phyloP scores from a whole-genome alignment of 2,113 vertebrate species.

The Mola mola region DNA sequence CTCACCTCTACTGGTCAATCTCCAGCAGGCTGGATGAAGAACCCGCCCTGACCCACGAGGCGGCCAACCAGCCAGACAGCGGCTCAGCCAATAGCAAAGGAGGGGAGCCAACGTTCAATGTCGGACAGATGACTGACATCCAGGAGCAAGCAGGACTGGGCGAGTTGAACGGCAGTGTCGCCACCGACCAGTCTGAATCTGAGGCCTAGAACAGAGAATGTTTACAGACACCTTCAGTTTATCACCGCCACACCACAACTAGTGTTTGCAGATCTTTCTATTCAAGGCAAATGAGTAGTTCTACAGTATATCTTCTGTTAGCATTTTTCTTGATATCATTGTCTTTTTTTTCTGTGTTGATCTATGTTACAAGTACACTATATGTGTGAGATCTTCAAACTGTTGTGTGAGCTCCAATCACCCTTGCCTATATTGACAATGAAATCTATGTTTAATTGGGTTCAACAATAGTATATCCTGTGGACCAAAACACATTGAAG shows the following conservation, averaged over 20 bases:
- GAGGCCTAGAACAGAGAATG: conserved; percentile 81
- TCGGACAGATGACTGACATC: conserved; percentile 81
- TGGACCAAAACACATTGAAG: conserved; percentile 21
- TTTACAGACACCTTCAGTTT: conserved; percentile 53
- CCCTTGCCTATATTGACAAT: conserved; percentile 73
- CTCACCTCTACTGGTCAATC: conserved; percentile 97
- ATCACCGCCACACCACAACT: conserved; percentile 32
- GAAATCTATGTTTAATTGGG: conserved; percentile 60
- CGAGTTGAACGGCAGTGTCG: conserved; percentile 86
- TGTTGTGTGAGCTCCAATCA: conserved; percentile 62
- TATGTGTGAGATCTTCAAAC: conserved; percentile 33
- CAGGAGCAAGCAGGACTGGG: conserved; percentile 75
- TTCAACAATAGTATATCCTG: conserved; percentile 18
- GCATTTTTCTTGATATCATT: conserved; percentile 36
- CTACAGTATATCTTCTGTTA: conserved; percentile 38
- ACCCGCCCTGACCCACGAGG: conserved; percentile 72
- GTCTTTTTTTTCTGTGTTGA: conserved; percentile 47
- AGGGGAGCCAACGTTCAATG: conserved; percentile 72
- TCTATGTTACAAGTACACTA: conserved; percentile 48
- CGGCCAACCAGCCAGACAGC: conserved; percentile 66
- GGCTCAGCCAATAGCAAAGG: conserved; percentile 68
- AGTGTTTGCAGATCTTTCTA: conserved; percentile 52
- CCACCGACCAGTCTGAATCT: conserved; percentile 85
- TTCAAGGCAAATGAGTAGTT: conserved; percentile 59
- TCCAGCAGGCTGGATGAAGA: conserved; percentile 92